Evolutionary conservation across 2,888 invertebrate species (phyloP).

Genomic region (Bellardia bayeri): DNA sequence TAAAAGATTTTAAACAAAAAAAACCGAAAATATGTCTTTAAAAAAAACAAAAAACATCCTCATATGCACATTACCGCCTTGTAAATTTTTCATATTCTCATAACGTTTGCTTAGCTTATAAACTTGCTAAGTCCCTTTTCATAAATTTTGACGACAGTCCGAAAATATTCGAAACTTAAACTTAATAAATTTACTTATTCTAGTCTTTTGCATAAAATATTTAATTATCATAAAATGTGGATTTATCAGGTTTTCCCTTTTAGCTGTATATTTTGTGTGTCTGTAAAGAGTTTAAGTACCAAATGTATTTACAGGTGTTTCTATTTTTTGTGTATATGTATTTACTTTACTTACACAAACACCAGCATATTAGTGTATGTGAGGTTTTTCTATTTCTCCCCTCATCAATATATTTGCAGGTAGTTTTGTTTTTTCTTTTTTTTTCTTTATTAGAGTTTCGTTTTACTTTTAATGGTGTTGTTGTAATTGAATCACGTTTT

Average conservation of each 20-base stretch:
- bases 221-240: no score
- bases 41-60: no score
- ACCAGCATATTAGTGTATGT: not conserved
- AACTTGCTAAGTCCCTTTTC: no score
- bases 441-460: slow-evolving; percentile 1
- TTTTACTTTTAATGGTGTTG: slow-evolving; percentile 75
- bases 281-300: not conserved
- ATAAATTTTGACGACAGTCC: no score
- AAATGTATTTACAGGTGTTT: slow-evolving; percentile 22
- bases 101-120: no score
- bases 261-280: not conserved
- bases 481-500: slow-evolving; percentile 84
- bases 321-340: no score
- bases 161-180: no score
- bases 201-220: no score
- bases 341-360: not conserved
- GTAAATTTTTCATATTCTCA: no score
- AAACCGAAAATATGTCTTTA: not conserved
- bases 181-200: no score
- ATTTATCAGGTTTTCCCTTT: no score
- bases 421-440: slow-evolving; percentile 3
- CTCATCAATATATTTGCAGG: not conserved
- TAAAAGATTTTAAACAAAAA: not conserved
- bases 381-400: not conserved
- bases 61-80: no score